A percentile compares a stretch with the other conserved stretches of the same genome.
Evolutionary conservation across 2,113 vertebrate genomes (phyloP).

Genomic region (Osmerus eperlanus): DNA sequence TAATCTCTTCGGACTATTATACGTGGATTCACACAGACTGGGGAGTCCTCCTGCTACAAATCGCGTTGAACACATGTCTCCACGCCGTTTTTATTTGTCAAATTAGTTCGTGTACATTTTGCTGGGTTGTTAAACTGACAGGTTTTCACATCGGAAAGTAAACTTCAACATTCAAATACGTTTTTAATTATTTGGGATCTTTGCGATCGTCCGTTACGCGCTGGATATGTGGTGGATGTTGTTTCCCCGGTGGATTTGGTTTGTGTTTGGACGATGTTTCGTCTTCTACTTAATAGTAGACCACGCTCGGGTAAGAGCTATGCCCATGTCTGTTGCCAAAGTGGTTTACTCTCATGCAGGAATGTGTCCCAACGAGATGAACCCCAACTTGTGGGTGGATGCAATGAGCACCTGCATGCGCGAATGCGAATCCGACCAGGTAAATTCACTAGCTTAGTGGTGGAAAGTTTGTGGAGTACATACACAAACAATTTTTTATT

Average conservation of each 20-base stretch:
- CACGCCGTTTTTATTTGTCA: neutral
- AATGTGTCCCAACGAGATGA: conserved; percentile 98
- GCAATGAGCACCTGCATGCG: conserved; percentile 97
- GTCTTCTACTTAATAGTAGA: conserved; percentile 63
- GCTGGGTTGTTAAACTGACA: neutral
- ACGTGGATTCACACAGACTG: conserved; percentile 64
- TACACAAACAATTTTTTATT: too few relatives aligned
- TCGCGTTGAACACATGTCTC: conserved; percentile 21
- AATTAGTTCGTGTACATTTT: neutral
- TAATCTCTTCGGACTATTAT: conserved; percentile 69
- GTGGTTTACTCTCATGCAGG: conserved; percentile 93
- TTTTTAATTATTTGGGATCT: neutral
- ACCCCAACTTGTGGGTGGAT: conserved; percentile 98
- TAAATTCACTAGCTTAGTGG: conserved; percentile 61
- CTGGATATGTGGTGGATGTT: conserved; percentile 81
- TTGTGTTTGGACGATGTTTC: conserved; percentile 72
- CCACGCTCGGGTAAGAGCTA: conserved; percentile 61
- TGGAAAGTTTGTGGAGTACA: too few relatives aligned
- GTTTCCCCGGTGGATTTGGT: conserved; percentile 79
- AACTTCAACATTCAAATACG: neutral
- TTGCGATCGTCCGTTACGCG: conserved; percentile 23
- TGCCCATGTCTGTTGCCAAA: conserved; percentile 74
- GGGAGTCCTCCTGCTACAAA: conserved; percentile 46
- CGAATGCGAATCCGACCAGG: conserved; percentile 92
- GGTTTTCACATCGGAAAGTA: conserved; percentile 4